Evolutionary conservation across 2,797 vertebrate genomes (phyloP).

Genomic region (Anableps anableps): DNA sequence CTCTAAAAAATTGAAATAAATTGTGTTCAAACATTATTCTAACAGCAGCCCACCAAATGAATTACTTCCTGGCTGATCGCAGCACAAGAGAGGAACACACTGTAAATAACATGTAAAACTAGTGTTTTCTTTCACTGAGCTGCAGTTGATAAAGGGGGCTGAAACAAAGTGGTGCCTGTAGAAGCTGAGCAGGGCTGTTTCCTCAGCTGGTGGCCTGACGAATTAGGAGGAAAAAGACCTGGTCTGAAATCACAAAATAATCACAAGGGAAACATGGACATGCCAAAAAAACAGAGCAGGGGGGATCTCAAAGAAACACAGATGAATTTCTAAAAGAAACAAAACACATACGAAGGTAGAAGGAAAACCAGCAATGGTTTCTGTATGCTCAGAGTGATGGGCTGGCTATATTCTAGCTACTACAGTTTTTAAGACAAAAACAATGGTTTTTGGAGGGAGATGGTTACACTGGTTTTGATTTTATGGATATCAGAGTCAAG

Average conservation of each 20-base stretch:
- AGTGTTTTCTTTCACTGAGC: constrained; percentile 28
- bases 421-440: background rate
- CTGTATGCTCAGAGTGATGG: background rate
- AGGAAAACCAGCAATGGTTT: background rate
- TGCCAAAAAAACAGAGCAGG: background rate
- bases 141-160: constrained; percentile 56
- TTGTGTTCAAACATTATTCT: constrained; percentile 28
- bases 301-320: background rate
- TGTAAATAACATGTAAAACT: constrained; percentile 46
- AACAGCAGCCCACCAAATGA: constrained; percentile 27
- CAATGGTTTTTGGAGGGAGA: background rate
- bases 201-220: constrained; percentile 58
- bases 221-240: constrained; percentile 27
- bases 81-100: constrained; percentile 15
- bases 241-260: constrained; percentile 41
- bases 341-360: background rate
- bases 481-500: too few relatives aligned
- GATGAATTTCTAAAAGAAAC: constrained; percentile 10
- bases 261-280: constrained; percentile 16
- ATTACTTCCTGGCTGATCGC: constrained; percentile 1
- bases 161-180: constrained; percentile 60
- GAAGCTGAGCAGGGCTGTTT: constrained; percentile 39
- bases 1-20: background rate
- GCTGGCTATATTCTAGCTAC: too few relatives aligned
- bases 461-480: too few relatives aligned